Evolutionary conservation across 2,797 vertebrate species (phyloP), one percentile per base, ranked within the genome.

Genomic region (Oreonectes daqikongensis): DNA sequence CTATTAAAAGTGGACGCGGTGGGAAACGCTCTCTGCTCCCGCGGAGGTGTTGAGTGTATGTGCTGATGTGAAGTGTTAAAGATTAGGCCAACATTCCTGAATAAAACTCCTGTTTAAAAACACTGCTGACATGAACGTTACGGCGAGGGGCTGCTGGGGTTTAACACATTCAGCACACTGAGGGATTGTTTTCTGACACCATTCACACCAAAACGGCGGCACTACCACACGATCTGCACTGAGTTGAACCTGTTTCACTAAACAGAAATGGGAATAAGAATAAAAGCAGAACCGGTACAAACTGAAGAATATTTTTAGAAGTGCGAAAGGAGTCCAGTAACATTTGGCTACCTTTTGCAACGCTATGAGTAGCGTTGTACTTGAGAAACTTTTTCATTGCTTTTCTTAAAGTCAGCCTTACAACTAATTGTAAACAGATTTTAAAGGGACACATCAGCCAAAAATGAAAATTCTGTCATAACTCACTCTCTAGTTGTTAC

Each of bases 21-120:
- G 60, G 52, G 67, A 65, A 72, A 55, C 20, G 18, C 10, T 38
- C 61, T n/a, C 10, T 46, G 15, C 79, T 78, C 66, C 57, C 40
- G n/a, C 52, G 22, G 55, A 26, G 44, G 61, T 53, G 64, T 72
- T 59, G 65, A 61, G 68, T 79, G 38, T 70, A 77, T 70, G 64
- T 68, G 65, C 77, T 85, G 79, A 85, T 78, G 28, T 48, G 67
- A 81, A 86, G 79, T 0, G 46, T 83, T 86, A 83, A 82, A 88
- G 78, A 86, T 87, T 78, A 84, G 81, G 53, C 79, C 85, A 82
- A 20, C 81, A 86, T 83, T 86, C 81, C 82, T 38, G 57, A 73
- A 22, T 79, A 85, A 84, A 84, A 63, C 87, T 89, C 66, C 84
- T 75, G 82, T 64, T 74, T 32, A 40, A 57, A 71, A 26, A 42